Conservation (phyloP, 2,113 vertebrate genomes). For the Rhinichthys klamathensis region DNA sequence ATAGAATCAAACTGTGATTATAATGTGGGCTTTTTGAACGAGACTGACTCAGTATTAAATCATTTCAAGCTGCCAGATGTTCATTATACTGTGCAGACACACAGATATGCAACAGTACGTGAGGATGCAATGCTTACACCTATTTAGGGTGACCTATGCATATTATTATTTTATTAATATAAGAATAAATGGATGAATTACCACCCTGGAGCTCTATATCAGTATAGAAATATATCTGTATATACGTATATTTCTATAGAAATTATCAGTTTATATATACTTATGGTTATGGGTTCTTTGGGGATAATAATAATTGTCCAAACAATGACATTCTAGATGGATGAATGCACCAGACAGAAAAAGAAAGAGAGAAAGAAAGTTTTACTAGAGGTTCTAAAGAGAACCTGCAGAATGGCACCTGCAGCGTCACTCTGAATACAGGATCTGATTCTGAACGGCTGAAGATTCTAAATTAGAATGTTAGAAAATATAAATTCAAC, state of each 20-base stretch:
- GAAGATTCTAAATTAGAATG: too few relatives aligned
- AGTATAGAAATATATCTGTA: too few relatives aligned
- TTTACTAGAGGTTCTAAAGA: not conserved
- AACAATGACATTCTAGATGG: not conserved
- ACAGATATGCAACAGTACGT: not conserved
- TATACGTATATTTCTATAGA: not conserved
- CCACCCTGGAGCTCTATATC: not conserved
- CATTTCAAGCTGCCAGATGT: conserved; percentile 6
- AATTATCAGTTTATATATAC: not conserved
- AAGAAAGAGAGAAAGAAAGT: not conserved
- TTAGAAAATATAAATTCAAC: not conserved
- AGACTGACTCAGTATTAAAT: not conserved
- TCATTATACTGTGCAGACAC: conserved; percentile 7
- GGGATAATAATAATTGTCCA: not conserved
- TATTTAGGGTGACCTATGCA: not conserved
- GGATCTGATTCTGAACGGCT: too few relatives aligned
- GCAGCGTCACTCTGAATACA: too few relatives aligned
- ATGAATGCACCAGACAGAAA: not conserved
- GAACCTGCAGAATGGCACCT: not conserved
- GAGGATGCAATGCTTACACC: not conserved
- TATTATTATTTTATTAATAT: conserved; percentile 21
- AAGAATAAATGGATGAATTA: conserved; percentile 10
- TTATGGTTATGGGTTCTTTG: not conserved
- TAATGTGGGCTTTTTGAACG: not conserved
- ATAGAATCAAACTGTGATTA: not conserved